A percentile compares a stretch with the other conserved stretches of the same genome.
These are phyloP conservation scores for Riparia riparia DNA, from an alignment of 2,113 vertebrate species.

Conservation along the genomic window DNA sequence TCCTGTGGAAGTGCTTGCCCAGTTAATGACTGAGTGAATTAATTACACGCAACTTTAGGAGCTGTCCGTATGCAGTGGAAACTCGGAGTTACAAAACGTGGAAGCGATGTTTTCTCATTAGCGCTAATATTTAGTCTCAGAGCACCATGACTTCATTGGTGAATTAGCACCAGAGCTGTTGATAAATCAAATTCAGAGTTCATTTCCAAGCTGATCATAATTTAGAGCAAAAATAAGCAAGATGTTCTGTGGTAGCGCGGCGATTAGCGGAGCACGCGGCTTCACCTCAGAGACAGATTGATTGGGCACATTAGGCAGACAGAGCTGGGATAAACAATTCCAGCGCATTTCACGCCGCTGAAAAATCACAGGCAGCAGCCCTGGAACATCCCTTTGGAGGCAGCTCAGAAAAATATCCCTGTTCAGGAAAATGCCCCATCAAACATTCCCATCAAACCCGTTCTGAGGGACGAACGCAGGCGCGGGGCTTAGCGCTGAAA, in stretches of 20 bases:
- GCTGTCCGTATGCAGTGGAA: not conserved
- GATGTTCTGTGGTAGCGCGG: not conserved
- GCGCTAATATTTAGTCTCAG: conserved; percentile 6
- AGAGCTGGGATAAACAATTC: conserved; percentile 2
- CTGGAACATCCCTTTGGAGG: conserved; percentile 9
- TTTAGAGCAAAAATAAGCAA: conserved; percentile 44
- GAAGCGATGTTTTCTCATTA: conserved; percentile 48
- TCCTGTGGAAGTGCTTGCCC: not conserved
- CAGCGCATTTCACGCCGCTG: not conserved
- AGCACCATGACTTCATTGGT: conserved; percentile 4
- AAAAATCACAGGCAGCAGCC: conserved; percentile 18
- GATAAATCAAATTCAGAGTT: conserved; percentile 52
- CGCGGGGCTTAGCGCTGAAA: not conserved
- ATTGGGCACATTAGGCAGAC: conserved; percentile 27
- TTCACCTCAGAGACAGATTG: conserved; percentile 12
- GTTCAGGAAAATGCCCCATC: not conserved
- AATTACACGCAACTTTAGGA: not conserved
- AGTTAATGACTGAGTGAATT: not conserved
- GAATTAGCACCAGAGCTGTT: conserved; percentile 37
- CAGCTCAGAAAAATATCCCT: not conserved
- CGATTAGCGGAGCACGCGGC: not conserved
- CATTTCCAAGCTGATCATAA: conserved; percentile 25
- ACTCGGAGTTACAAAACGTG: not conserved
- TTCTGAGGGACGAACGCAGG: not conserved
- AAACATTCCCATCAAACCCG: not conserved